Percentiles rank a stretch among this genome's conserved stretches.
These are phyloP conservation scores for Metopolophium dirhodum DNA, from an alignment of 1,140 invertebrate genomes.

Conservation along the genomic window DNA sequence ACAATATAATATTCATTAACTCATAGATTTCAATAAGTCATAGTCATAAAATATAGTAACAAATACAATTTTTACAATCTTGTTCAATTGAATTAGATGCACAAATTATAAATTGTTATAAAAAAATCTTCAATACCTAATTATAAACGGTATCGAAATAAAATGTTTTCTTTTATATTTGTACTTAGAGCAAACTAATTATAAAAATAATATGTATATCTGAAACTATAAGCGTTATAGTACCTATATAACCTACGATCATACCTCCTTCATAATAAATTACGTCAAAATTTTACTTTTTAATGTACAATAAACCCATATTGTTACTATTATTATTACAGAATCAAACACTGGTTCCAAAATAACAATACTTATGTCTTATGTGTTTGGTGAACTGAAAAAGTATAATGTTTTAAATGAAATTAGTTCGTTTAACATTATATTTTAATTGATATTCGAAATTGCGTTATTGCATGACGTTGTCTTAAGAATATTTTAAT, in stretches of 20 bases:
- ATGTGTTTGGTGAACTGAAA: no score
- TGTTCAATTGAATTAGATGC: neutral
- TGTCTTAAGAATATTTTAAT: neutral
- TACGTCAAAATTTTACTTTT: neutral
- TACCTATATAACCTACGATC: no score
- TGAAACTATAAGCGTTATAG: no score
- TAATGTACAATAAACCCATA: neutral
- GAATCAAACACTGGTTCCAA: neutral
- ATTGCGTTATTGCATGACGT: neutral
- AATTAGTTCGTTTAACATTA: no score
- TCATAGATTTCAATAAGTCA: neutral
- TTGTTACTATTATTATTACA: neutral
- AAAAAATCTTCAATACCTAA: neutral
- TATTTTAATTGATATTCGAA: neutral
- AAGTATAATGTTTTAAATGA: no score
- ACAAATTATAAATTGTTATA: neutral
- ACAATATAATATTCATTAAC: neutral
- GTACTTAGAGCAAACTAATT: neutral
- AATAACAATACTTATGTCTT: no score
- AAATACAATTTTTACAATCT: neutral
- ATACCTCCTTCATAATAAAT: no score
- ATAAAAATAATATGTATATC: neutral
- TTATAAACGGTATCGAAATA: neutral
- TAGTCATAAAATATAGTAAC: neutral
- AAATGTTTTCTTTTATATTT: neutral